Percentiles rank a stretch among this genome's conserved stretches.
Conservation (phyloP, 1,140 invertebrate genomes). For the Steinernema feltiae region DNA sequence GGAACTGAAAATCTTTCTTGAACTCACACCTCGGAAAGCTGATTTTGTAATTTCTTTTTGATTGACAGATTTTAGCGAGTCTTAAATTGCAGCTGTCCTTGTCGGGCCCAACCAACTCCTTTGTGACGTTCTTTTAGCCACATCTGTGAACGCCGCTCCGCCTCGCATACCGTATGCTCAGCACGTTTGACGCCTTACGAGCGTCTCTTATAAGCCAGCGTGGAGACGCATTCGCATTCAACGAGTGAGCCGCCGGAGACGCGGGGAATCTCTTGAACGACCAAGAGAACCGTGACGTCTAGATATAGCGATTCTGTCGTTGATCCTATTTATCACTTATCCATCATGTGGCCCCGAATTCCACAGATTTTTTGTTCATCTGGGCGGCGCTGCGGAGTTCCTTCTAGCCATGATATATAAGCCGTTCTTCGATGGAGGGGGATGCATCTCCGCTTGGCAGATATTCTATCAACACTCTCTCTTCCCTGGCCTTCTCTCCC, state of each 20-base stretch:
- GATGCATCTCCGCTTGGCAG: not conserved
- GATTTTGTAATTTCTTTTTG: not conserved
- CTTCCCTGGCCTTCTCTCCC: not conserved
- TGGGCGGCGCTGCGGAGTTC: not conserved
- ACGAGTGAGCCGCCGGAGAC: no score
- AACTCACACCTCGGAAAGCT: not conserved
- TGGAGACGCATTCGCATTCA: not conserved
- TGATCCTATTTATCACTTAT: conserved; percentile 7
- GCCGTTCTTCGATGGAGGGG: conserved; percentile 10
- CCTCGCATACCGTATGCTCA: not conserved
- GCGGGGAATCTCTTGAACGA: no score
- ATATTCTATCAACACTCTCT: conserved; percentile 14
- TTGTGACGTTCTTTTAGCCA: not conserved
- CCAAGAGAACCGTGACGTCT: no score
- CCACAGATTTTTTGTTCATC: conserved; percentile 6
- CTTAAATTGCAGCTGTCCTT: conserved; percentile 9
- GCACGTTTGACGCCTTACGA: no score
- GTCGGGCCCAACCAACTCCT: not conserved
- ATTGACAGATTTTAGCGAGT: not conserved
- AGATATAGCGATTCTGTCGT: no score
- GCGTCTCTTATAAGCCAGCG: no score
- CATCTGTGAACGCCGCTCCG: not conserved
- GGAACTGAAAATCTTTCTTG: not conserved
- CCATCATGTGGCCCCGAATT: conserved; percentile 10
- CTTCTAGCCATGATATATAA: conserved; percentile 9